phyloP scores from a whole-genome alignment of 2,113 vertebrate genomes.

The Phylloscopus trochilus region DNA sequence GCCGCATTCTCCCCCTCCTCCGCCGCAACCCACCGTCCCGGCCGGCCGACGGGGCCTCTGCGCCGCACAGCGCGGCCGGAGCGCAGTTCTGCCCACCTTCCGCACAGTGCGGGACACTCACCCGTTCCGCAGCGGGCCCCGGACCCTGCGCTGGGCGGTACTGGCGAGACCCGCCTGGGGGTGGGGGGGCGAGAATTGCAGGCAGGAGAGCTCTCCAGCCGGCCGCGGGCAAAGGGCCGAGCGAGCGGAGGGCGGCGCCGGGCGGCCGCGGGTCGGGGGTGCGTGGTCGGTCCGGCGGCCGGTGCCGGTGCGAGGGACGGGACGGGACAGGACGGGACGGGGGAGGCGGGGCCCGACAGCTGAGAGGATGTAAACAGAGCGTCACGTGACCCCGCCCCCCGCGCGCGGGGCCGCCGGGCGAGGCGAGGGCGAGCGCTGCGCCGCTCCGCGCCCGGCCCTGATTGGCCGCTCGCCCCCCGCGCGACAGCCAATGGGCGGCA shows the following conservation, averaged over 20 bases:
- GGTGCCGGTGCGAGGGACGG: not conserved
- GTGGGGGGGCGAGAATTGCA: not conserved
- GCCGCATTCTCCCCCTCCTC: no score
- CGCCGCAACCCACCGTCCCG: not conserved
- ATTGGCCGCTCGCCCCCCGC: not conserved
- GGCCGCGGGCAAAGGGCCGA: no score
- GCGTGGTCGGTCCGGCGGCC: not conserved
- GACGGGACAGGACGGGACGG: not conserved
- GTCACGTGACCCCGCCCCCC: constrained; percentile 26
- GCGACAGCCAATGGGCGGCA: not conserved
- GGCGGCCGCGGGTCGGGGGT: not conserved
- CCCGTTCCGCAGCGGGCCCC: not conserved
- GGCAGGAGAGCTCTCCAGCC: not conserved
- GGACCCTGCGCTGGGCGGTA: not conserved
- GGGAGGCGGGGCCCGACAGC: constrained; percentile 37
- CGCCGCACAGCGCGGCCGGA: not conserved
- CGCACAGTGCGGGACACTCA: not conserved
- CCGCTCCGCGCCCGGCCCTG: not conserved
- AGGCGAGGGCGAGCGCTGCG: not conserved
- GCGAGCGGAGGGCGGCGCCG: not conserved
- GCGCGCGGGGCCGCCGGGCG: not conserved
- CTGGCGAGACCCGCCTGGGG: no score
- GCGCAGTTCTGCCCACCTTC: not conserved
- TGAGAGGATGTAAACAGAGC: constrained; percentile 72
- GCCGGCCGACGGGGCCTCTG: not conserved